These are phyloP conservation scores for Tetranychus truncatus DNA, from an alignment of 2,888 invertebrate species.

Conservation along the genomic window DNA sequence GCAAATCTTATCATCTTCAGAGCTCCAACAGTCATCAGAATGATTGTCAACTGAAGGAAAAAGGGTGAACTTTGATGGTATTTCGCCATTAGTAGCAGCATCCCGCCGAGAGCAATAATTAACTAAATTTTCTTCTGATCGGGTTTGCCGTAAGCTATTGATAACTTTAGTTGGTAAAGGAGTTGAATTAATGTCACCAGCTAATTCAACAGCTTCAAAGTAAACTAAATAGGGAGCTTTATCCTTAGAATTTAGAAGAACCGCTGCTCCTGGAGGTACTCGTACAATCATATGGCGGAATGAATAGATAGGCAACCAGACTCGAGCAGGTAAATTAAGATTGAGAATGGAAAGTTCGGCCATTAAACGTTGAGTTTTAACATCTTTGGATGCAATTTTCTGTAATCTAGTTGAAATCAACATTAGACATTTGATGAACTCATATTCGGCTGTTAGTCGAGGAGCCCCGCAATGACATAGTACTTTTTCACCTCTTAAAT, in stretches of 20 bases:
- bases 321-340: slow-evolving; percentile 86
- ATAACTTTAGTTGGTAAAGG: slow-evolving; percentile 64
- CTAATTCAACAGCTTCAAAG: slow-evolving; percentile 70
- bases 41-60: slow-evolving; percentile 34
- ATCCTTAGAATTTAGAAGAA: slow-evolving; percentile 95
- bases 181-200: slow-evolving; percentile 55
- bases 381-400: slow-evolving; percentile 65
- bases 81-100: not conserved
- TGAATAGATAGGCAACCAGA: slow-evolving; percentile 86
- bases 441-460: slow-evolving; percentile 58
- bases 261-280: slow-evolving; percentile 89
- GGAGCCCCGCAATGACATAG: slow-evolving; percentile 59
- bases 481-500: slow-evolving; percentile 43
- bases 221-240: slow-evolving; percentile 97
- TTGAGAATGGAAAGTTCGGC: slow-evolving; percentile 84
- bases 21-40: slow-evolving; percentile 52
- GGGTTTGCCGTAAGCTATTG: slow-evolving; percentile 56
- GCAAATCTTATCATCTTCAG: slow-evolving; percentile 7
- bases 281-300: slow-evolving; percentile 79
- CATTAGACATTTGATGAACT: slow-evolving; percentile 68
- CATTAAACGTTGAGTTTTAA: slow-evolving; percentile 62
- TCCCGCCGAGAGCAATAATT: slow-evolving; percentile 28
- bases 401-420: slow-evolving; percentile 64
- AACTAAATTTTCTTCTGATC: slow-evolving; percentile 75
- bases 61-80: not conserved